Evolutionary conservation across 2,888 invertebrate genomes (phyloP).

Genomic region (Hyposoter didymator): DNA sequence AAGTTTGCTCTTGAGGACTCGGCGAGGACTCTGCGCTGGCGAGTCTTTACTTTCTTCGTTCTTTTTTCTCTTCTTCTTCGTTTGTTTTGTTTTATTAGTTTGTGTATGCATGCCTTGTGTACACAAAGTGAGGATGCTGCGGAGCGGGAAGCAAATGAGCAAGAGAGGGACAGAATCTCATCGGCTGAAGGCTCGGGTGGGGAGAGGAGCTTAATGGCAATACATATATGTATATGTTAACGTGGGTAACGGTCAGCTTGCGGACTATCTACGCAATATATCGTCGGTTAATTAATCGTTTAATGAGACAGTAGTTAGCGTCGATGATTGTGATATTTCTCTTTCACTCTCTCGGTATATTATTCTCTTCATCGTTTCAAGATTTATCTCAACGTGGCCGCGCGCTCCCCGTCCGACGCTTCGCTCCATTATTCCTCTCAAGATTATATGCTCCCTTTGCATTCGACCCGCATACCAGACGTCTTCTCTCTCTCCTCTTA

Average conservation of each 20-base stretch:
- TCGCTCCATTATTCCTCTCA: slow-evolving; percentile 36
- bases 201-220: slow-evolving; percentile 38
- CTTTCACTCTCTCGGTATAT: slow-evolving; percentile 60
- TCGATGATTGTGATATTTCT: slow-evolving; percentile 78
- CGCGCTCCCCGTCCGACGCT: slow-evolving; percentile 25
- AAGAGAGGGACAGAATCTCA: slow-evolving; percentile 28
- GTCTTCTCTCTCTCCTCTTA: slow-evolving; percentile 9
- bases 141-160: not conserved
- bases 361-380: slow-evolving; percentile 63
- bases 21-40: slow-evolving; percentile 33
- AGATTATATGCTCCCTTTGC: slow-evolving; percentile 10
- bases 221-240: slow-evolving; percentile 41
- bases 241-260: slow-evolving; percentile 64
- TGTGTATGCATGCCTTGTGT: slow-evolving; percentile 44
- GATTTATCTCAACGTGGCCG: slow-evolving; percentile 52
- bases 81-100: slow-evolving; percentile 30
- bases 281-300: slow-evolving; percentile 83
- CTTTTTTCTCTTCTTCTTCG: not conserved
- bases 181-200: slow-evolving; percentile 19
- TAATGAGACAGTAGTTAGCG: slow-evolving; percentile 83
- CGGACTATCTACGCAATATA: slow-evolving; percentile 80
- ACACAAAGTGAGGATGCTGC: slow-evolving; percentile 38
- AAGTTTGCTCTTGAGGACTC: slow-evolving; percentile 62
- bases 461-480: not conserved
- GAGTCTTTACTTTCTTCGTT: slow-evolving; percentile 1